Base-by-base conservation (phyloP, 1,140 invertebrate species). In the Littorina saxatilis region DNA sequence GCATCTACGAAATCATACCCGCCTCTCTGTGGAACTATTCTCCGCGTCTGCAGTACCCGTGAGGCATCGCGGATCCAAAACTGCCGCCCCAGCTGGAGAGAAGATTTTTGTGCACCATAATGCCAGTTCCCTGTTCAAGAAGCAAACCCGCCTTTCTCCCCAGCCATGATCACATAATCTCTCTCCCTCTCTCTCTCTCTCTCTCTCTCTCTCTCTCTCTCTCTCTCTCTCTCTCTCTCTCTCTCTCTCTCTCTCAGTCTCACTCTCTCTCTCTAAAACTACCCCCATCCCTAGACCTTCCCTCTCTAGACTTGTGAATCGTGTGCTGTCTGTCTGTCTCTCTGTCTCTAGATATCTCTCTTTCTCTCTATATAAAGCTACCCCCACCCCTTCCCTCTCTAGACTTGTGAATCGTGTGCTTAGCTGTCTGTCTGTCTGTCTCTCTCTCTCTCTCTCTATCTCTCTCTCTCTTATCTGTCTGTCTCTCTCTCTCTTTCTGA, bases 191-290 rank as follows among this genome's bases (percentile, higher is more conserved):
- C 61, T 50, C 43, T 35, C 35, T 37, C 39, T 47, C 43, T 47
- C 43, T 73, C 50, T 81, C 68, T 32, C n/a, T 40, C 29, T 39
- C 35, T 55, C 78, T 58, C 55, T 73, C 13, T 37, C 29, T 83
- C 23, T 47, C 52, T 29, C 32, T 32, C 23, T 40, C 73, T 27
- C 52, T 68, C 39, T 23, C 81, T 29, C 27, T 77, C 55, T 61
- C 55, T 61, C 55, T 23, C 55, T 23, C 13, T 61, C 55, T 61
- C 55, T 61, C 55, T 61, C 55, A n/a, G 20, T 61, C 55, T 61
- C 55, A n/a, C 55, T 61, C 55, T 61, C 55, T 61, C 55, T 61
- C 55, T 61, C 55, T 61, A 20, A n/a, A n/a, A n/a, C n/a, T n/a
- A n/a, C n/a, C n/a, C n/a, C n/a, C n/a, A n/a, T n/a, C n/a, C n/a